A percentile compares a stretch with the other conserved stretches of the same genome.
phyloP scores from a whole-genome alignment of 2,797 vertebrate species.

The Spea hammondii region DNA sequence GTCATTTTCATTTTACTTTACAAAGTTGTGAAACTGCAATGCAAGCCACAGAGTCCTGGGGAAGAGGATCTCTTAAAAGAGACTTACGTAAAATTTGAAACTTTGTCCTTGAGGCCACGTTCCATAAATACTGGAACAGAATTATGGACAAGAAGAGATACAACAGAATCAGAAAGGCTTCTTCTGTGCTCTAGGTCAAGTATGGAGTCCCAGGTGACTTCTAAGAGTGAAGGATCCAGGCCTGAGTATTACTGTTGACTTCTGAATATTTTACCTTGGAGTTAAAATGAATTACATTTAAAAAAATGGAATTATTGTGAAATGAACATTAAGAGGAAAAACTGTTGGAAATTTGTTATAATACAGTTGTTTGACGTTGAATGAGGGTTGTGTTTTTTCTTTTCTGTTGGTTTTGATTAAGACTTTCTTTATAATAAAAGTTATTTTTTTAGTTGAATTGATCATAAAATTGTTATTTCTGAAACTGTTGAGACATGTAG shows the following conservation, averaged over 20 bases:
- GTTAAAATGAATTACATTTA: background rate
- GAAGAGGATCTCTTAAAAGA: slow-evolving; percentile 86
- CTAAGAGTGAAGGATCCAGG: slow-evolving; percentile 81
- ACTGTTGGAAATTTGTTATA: too few relatives aligned
- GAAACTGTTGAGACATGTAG: too few relatives aligned
- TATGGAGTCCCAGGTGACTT: slow-evolving; percentile 87
- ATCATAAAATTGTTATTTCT: background rate
- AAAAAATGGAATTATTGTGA: background rate
- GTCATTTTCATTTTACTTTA: slow-evolving; percentile 86
- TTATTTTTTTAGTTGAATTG: background rate
- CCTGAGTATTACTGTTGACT: slow-evolving; percentile 81
- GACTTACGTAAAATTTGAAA: slow-evolving; percentile 94
- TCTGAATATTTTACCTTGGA: background rate
- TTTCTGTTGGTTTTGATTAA: background rate
- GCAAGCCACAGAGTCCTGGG: slow-evolving; percentile 62
- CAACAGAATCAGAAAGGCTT: slow-evolving; percentile 83
- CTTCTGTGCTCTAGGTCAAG: slow-evolving; percentile 88
- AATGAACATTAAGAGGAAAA: background rate
- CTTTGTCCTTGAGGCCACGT: slow-evolving; percentile 82
- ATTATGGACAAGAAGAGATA: slow-evolving; percentile 82
- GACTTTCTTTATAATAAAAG: background rate
- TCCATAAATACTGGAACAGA: slow-evolving; percentile 70
- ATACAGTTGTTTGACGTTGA: too few relatives aligned
- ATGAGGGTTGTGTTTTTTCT: background rate
- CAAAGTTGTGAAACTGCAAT: slow-evolving; percentile 82